These are phyloP conservation scores for Protophormia terraenovae DNA, from an alignment of 2,888 invertebrate species.

Conservation along the genomic window DNA sequence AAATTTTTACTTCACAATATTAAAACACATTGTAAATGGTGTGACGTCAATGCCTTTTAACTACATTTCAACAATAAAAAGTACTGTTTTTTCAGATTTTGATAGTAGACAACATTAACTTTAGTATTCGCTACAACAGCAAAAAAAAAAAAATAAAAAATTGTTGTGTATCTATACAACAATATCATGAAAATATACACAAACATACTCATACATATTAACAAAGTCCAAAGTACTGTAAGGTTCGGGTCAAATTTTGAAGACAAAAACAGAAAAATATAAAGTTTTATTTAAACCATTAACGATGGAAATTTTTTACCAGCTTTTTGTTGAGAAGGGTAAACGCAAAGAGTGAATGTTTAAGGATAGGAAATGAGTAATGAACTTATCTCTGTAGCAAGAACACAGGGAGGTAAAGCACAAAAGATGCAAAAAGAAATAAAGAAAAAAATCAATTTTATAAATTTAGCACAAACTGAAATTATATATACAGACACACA, in stretches of 20 bases:
- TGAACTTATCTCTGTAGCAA: neutral
- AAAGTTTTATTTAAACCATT: neutral
- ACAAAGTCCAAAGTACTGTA: constrained; percentile 35
- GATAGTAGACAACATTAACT: constrained; percentile 12
- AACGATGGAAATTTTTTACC: neutral
- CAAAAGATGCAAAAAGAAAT: neutral
- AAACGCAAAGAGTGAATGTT: neutral
- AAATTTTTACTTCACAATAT: no score
- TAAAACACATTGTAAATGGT: no score
- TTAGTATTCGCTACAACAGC: neutral
- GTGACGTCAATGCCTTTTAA: constrained; percentile 52
- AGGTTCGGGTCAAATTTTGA: constrained; percentile 32
- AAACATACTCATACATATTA: neutral
- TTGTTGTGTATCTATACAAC: neutral
- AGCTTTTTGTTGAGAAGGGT: neutral
- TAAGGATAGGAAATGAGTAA: neutral
- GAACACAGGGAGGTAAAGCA: neutral
- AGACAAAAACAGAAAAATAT: neutral
- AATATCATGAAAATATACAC: neutral
- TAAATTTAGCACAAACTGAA: constrained; percentile 16
- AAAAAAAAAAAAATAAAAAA: neutral
- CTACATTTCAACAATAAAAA: neutral
- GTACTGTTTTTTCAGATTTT: neutral
- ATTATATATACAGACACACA: neutral
- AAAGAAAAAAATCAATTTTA: constrained; percentile 35